Percentiles rank a stretch among this genome's conserved stretches.
phyloP scores from a whole-genome alignment of 2,888 invertebrate species.

The Bibio marci region DNA sequence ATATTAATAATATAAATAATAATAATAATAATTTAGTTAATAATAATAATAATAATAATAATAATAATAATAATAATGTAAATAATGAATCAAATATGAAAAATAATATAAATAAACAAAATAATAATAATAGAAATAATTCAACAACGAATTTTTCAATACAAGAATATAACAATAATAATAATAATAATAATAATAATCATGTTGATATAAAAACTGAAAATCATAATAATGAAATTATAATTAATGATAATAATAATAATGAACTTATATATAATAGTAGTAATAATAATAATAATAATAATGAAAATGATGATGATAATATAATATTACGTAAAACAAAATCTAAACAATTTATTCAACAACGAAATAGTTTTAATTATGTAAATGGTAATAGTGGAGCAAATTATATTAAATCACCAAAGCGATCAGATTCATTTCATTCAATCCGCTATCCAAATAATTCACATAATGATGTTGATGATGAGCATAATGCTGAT shows the following conservation, averaged over 20 bases:
- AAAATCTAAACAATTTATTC: neutral
- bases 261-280: too few species aligned
- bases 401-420: slow-evolving; percentile 1
- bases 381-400: slow-evolving; percentile 7
- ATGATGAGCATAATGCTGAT: too few species aligned
- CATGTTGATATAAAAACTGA: neutral
- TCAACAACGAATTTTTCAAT: neutral
- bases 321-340: neutral
- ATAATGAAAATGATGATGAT: neutral
- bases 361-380: slow-evolving; percentile 12
- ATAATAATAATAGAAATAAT: neutral
- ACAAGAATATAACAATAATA: neutral
- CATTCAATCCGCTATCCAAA: slow-evolving; percentile 16
- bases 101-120: neutral
- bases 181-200: neutral
- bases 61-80: slow-evolving; percentile 18
- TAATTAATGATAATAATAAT: neutral
- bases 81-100: neutral
- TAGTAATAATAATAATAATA: neutral
- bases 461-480: neutral
- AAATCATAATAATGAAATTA: neutral
- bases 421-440: slow-evolving; percentile 23
- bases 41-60: slow-evolving; percentile 11
- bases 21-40: slow-evolving; percentile 10
- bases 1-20: slow-evolving; percentile 10